These are phyloP conservation scores for Aldrovandia affinis DNA, from an alignment of 2,797 vertebrate species.

Conservation along the genomic window DNA sequence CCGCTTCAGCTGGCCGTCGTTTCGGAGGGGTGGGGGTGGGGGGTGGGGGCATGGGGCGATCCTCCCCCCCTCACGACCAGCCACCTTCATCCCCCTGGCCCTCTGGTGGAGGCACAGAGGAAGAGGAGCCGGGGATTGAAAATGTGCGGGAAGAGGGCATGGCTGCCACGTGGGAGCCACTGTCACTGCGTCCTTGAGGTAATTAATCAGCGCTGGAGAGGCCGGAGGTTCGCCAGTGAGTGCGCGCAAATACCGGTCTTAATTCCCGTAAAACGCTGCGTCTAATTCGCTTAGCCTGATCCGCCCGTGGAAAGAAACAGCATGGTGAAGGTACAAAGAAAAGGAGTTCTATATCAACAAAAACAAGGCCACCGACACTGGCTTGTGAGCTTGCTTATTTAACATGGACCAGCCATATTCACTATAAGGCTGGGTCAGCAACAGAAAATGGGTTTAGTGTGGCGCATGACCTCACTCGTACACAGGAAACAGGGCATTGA, in stretches of 20 bases:
- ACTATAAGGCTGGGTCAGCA: background rate
- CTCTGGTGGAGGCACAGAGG: constrained; percentile 41
- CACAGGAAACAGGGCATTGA: constrained; percentile 16
- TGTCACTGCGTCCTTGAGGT: constrained; percentile 69
- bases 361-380: constrained; percentile 20
- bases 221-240: constrained; percentile 43
- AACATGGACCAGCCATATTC: background rate
- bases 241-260: constrained; percentile 34
- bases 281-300: constrained; percentile 5
- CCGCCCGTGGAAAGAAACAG: background rate
- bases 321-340: constrained; percentile 11
- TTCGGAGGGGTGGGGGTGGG: background rate
- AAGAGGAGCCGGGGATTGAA: constrained; percentile 39
- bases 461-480: background rate
- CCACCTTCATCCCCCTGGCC: constrained; percentile 50
- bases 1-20: background rate
- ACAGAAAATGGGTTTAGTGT: constrained; percentile 1
- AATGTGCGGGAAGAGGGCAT: constrained; percentile 49
- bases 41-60: background rate
- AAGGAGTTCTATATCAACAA: background rate
- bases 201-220: constrained; percentile 70
- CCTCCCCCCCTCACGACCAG: constrained; percentile 44
- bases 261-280: constrained; percentile 13
- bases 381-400: constrained; percentile 15
- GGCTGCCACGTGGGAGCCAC: constrained; percentile 53